These are phyloP conservation scores for Cryptotermes secundus DNA, from an alignment of 1,140 invertebrate species.

Conservation along the genomic window DNA sequence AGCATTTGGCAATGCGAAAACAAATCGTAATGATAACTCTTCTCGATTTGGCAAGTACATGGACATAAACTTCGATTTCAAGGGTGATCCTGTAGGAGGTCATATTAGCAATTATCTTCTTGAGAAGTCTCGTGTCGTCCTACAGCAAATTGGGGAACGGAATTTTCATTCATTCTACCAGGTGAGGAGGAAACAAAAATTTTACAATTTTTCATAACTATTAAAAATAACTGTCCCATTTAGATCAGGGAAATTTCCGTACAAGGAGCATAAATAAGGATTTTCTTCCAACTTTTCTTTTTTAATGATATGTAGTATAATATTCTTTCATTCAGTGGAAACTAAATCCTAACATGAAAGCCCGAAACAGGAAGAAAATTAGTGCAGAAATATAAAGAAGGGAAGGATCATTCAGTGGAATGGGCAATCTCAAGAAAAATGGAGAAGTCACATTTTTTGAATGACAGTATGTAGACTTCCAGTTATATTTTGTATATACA, in stretches of 20 bases:
- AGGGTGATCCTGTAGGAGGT: constrained; percentile 94
- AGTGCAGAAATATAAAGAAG: too few relatives aligned
- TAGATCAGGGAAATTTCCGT: background rate
- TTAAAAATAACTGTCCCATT: too few relatives aligned
- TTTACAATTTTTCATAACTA: background rate
- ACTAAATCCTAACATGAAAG: too few relatives aligned
- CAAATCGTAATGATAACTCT: constrained; percentile 96
- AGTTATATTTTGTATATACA: too few relatives aligned
- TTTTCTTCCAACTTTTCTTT: too few relatives aligned
- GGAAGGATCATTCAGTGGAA: too few relatives aligned
- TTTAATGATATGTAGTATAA: too few relatives aligned
- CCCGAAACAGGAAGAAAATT: too few relatives aligned
- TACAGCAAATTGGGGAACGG: constrained; percentile 89
- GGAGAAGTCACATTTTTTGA: too few relatives aligned
- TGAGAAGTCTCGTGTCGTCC: constrained; percentile 94
- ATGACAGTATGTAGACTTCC: too few relatives aligned
- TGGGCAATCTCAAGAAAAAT: too few relatives aligned
- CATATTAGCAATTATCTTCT: constrained; percentile 95
- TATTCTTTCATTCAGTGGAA: too few relatives aligned
- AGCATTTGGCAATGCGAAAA: constrained; percentile 97
- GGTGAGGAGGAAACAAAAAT: constrained; percentile 51
- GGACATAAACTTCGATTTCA: constrained; percentile 99
- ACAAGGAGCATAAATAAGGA: background rate
- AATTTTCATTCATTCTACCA: constrained; percentile 99
- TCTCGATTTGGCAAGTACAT: constrained; percentile 98